Base-by-base conservation (phyloP, 2,888 invertebrate species). In the Tetramorium bicarinatum region DNA sequence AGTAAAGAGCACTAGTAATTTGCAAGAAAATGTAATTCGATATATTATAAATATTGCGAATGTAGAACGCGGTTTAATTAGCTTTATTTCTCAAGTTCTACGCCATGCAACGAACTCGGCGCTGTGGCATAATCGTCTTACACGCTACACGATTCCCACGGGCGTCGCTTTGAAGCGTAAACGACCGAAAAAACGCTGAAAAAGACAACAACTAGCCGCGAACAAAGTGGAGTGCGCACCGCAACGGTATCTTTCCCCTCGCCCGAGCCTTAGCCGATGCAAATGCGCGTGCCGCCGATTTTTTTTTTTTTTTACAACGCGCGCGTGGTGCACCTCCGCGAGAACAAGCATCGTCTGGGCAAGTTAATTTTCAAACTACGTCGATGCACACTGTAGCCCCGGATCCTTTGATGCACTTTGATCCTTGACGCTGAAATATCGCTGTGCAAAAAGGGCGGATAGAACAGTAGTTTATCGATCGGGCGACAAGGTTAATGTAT, bases 371-470 rank as follows among this genome's bases (percentile, higher is more conserved):
- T 47, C 71, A 80, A 59, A 49, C 79, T 71, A 71, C 59, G 13
- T 34, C 71, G 79, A 47, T 71, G 59, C 15, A 4, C 74, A 18
- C 66, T 49, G 66, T 9, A 52, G 76, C 52, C 49, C 29, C 41
- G 59, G 47, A 47, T 38, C 49, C 79, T 80, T 80, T 80, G 71
- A 80, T 71, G 79, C 79, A 80, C 71, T 80, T 80, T 80, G 79
- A 80, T 80, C 71, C 79, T 71, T 80, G 79, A 71, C 59, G 71
- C 49, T 80, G 71, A 80, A 80, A 80, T 80, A 80, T 80, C 47
- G 79, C 29, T n/a, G 56, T 59, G 59, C 59, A 59, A 59, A 61
- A 71, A 71, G 25, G 47, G 11, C 21, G 25, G 34, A 34, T 18
- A 25, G 54, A 71, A 61, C 79, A 59, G 44, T 38, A 49, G 79